Evolutionary conservation across 2,113 vertebrate species (phyloP), one percentile per base, ranked within the genome.

Genomic region (Ctenodactylus gundi): DNA sequence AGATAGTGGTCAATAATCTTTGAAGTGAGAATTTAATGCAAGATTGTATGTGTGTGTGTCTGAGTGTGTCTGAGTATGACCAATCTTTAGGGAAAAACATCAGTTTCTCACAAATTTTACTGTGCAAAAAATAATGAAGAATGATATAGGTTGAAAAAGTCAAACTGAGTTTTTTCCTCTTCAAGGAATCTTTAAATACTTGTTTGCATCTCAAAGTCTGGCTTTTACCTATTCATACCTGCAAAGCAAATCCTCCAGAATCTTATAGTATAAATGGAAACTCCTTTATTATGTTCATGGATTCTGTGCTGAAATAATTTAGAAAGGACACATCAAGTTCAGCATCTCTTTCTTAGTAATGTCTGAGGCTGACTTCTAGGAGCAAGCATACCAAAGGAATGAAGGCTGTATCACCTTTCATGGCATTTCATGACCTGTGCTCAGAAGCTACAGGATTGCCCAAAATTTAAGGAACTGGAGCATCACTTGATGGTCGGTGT

Each of bases 121-220:
- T 55, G 67, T 85, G 53, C 8, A 86, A 25, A 55, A 53, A 84
- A 95, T 34, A 95, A 41, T 20, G 39, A 91, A 36, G 14, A 81
- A 75, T 89, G 53, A 92, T 57, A 25, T 77, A 4, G 17, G 8
- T 13, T 46, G 31, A 57, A 73, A 91, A 88, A 64, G 88, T 92
- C 20, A 78, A 80, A 88, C 8, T 78, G 94, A n/a, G 10, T 91
- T 87, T 85, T 88, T n/a, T 96, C 96, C 80, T 96, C 4, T 91
- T 97, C 36, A 94, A 8, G 64, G 11, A 21, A 62, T 93, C 11
- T 96, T 89, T 96, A 97, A 96, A 77, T 93, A 93, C 4, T 55
- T 62, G 23, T 87, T 96, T 93, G 7, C 53, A 64, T 94, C 96
- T 97, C 46, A 72, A 27, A 93, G 25, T 34, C 60, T 41, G 65